These are phyloP conservation scores for Aythya baeri DNA, from an alignment of 2,113 vertebrate species.

Conservation along the genomic window DNA sequence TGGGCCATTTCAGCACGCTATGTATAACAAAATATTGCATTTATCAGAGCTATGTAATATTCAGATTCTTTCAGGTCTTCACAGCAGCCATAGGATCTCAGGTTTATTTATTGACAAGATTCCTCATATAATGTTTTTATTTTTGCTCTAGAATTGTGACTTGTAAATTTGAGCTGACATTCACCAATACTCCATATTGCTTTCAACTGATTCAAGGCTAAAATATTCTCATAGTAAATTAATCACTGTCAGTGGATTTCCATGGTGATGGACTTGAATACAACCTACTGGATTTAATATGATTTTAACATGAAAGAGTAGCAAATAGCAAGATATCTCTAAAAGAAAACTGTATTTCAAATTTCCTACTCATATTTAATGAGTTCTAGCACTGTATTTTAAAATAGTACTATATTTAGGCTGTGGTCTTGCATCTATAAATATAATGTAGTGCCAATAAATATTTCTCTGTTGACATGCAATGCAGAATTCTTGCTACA, in stretches of 20 bases:
- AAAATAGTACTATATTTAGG: not conserved
- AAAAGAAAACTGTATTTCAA: not conserved
- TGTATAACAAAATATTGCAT: not conserved
- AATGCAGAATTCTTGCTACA: not conserved
- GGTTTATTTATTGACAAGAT: not conserved
- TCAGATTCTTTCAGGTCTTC: not conserved
- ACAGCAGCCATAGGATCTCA: not conserved
- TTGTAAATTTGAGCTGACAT: not conserved
- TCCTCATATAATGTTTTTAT: not conserved
- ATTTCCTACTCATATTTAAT: slow-evolving; percentile 1
- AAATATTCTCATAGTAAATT: not conserved
- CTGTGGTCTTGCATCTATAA: not conserved
- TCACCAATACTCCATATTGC: not conserved
- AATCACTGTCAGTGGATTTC: not conserved
- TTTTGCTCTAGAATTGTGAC: not conserved
- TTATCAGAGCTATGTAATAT: not conserved
- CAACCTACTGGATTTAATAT: not conserved
- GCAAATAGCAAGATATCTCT: not conserved
- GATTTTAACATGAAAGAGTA: not conserved
- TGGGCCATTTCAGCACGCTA: not conserved
- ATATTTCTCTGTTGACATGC: slow-evolving; percentile 24
- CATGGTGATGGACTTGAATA: not conserved
- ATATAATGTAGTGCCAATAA: slow-evolving; percentile 11
- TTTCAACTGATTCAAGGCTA: not conserved
- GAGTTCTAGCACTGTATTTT: slow-evolving; percentile 30